Evolutionary conservation across 1,140 invertebrate species (phyloP).

Genomic region (Microplitis demolitor): DNA sequence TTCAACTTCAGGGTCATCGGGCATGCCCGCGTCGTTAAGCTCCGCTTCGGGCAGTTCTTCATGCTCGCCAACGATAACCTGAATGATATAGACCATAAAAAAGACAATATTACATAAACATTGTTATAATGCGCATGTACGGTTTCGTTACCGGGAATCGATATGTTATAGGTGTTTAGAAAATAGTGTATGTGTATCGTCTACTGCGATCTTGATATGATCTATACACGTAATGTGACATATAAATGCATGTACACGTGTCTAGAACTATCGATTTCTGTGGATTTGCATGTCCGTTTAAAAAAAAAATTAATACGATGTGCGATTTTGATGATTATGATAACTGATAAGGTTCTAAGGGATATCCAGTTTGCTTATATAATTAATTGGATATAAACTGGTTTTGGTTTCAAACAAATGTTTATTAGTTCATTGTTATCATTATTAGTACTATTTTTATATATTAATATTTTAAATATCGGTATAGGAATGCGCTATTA

Average conservation of each 20-base stretch:
- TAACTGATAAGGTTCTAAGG: too few species aligned
- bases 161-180: too few species aligned
- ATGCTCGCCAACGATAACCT: constrained; percentile 50
- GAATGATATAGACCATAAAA: background rate
- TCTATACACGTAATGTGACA: too few species aligned
- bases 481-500: background rate
- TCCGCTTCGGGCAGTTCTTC: constrained; percentile 45
- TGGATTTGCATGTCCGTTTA: too few species aligned
- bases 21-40: constrained; percentile 40
- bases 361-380: background rate
- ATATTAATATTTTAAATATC: background rate
- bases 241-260: too few species aligned
- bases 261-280: too few species aligned
- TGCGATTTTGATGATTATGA: too few species aligned
- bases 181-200: too few species aligned
- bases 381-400: background rate
- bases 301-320: too few species aligned
- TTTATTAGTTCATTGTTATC: background rate
- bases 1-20: constrained; percentile 64
- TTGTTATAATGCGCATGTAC: constrained; percentile 38
- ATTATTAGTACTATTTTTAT: background rate
- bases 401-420: background rate
- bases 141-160: constrained; percentile 32
- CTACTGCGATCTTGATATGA: too few species aligned
- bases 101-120: constrained; percentile 24